phyloP scores from a whole-genome alignment of 1,140 invertebrate genomes.

The Drosophila bocqueti region DNA sequence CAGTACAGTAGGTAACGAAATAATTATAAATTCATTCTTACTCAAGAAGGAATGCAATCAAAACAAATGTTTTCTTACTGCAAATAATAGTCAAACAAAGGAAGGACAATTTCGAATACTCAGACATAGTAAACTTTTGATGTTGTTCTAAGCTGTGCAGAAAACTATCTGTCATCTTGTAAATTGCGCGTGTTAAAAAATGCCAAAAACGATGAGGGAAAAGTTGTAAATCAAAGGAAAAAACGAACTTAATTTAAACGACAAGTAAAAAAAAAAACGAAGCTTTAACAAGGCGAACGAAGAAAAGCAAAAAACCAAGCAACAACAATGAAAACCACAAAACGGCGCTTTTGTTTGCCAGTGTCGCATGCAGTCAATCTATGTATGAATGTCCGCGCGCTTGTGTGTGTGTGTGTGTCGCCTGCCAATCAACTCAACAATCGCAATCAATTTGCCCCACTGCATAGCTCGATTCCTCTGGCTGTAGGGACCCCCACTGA shows the following conservation, averaged over 20 bases:
- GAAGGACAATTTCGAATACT: not conserved
- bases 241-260: slow-evolving; percentile 66
- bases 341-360: slow-evolving; percentile 70
- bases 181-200: slow-evolving; percentile 39
- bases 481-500: not conserved
- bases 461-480: slow-evolving; percentile 28
- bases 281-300: slow-evolving; percentile 20
- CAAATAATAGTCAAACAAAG: slow-evolving; percentile 6
- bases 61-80: not conserved
- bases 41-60: not conserved
- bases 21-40: not conserved
- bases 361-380: slow-evolving; percentile 73
- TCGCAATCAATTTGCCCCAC: slow-evolving; percentile 79
- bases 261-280: slow-evolving; percentile 54
- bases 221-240: slow-evolving; percentile 27
- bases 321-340: slow-evolving; percentile 76
- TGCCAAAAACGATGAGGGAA: slow-evolving; percentile 3
- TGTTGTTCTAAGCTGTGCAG: slow-evolving; percentile 18
- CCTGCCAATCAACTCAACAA: slow-evolving; percentile 83
- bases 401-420: slow-evolving; percentile 53
- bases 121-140: not conserved
- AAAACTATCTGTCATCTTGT: slow-evolving; percentile 35
- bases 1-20: too few relatives aligned
- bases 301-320: slow-evolving; percentile 25
- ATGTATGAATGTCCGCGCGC: slow-evolving; percentile 25